Evolutionary conservation across 2,888 invertebrate species (phyloP).

Genomic region (Endomychus coccineus): DNA sequence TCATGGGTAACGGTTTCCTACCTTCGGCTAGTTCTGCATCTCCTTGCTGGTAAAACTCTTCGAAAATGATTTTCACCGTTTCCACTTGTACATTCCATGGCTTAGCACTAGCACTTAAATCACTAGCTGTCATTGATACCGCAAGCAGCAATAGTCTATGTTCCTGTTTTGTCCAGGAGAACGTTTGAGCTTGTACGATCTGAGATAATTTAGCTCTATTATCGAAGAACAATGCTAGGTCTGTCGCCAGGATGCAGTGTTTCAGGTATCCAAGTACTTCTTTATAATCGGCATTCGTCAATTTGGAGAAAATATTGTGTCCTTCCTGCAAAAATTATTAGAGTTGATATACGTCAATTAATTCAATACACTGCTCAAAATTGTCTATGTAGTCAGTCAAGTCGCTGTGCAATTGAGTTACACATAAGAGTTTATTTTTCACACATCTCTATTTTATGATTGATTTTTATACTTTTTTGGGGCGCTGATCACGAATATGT

Average conservation of each 20-base stretch:
- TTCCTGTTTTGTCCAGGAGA: conserved; percentile 57
- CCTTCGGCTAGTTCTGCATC: conserved; percentile 65
- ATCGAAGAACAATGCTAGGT: conserved; percentile 73
- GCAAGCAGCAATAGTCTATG: conserved; percentile 68
- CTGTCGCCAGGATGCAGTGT: conserved; percentile 79
- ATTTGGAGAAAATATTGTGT: conserved; percentile 74
- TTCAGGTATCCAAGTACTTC: conserved; percentile 67
- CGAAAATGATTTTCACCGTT: conserved; percentile 67
- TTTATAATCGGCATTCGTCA: conserved; percentile 66
- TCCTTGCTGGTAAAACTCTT: conserved; percentile 72
- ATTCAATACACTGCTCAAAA: too few species aligned
- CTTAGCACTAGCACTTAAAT: conserved; percentile 76
- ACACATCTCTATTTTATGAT: too few species aligned
- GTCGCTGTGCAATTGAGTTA: too few species aligned
- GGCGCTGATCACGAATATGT: too few species aligned
- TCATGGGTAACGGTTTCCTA: conserved; percentile 67
- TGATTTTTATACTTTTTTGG: too few species aligned
- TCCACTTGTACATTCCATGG: conserved; percentile 76
- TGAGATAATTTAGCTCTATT: conserved; percentile 58
- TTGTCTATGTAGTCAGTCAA: too few species aligned
- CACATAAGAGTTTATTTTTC: too few species aligned
- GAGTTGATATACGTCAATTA: too few species aligned
- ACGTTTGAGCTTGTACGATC: conserved; percentile 48
- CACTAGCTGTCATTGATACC: conserved; percentile 76
- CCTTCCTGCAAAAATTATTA: conserved; percentile 68